Conservation (phyloP, 2,888 invertebrate genomes). For the Limnephilus lunatus region DNA sequence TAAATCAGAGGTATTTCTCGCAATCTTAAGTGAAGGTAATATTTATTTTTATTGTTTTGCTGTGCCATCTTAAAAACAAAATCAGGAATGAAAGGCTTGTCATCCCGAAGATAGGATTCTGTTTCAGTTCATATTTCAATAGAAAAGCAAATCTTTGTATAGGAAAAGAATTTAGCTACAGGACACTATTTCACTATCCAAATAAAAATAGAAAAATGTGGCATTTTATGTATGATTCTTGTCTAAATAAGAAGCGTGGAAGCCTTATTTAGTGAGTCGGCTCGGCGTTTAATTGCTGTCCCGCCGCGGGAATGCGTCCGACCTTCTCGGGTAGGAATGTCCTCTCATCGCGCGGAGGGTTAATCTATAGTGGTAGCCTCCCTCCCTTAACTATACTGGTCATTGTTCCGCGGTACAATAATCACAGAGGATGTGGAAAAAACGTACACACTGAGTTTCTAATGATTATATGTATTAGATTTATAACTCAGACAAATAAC, state of each 20-base stretch:
- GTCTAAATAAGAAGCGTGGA: not conserved
- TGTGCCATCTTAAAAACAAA: not conserved
- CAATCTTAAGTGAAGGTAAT: too few species aligned
- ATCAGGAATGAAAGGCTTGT: not conserved
- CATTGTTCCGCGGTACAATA: slow-evolving; percentile 31
- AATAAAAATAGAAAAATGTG: not conserved
- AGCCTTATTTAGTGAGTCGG: not conserved
- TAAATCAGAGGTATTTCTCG: too few species aligned
- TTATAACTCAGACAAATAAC: not conserved
- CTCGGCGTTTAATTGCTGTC: not conserved
- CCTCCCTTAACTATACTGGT: slow-evolving; percentile 17
- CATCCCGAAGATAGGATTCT: too few species aligned
- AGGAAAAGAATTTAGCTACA: not conserved
- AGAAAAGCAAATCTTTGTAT: not conserved
- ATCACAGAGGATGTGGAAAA: not conserved
- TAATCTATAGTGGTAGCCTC: slow-evolving; percentile 22
- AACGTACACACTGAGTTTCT: not conserved
- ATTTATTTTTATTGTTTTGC: too few species aligned
- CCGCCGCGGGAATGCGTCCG: not conserved
- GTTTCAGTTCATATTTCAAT: not conserved
- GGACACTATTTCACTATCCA: not conserved
- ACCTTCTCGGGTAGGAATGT: not conserved
- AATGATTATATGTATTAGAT: not conserved
- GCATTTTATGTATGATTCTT: not conserved
- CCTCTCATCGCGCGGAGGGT: not conserved